These are phyloP conservation scores for Xenops minutus DNA, from an alignment of 2,797 vertebrate genomes.

Conservation along the genomic window DNA sequence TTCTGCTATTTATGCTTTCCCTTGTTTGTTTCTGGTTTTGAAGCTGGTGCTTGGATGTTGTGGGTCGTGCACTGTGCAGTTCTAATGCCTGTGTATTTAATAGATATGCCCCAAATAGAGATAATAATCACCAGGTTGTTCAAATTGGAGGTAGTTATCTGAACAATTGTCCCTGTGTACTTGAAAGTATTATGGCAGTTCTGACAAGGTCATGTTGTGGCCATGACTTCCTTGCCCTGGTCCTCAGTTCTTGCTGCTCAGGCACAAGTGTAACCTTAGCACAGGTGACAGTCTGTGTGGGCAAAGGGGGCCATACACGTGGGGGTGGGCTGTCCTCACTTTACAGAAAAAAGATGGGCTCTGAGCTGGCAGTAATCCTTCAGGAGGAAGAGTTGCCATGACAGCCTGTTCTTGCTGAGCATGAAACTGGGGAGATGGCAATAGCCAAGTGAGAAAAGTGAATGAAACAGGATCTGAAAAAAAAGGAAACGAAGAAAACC, in stretches of 20 bases:
- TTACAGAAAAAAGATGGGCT: not conserved
- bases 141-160: not conserved
- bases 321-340: not conserved
- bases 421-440: not conserved
- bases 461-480: not conserved
- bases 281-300: not conserved
- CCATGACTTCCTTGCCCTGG: not conserved
- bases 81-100: not conserved
- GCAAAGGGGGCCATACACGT: accelerated
- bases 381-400: not conserved
- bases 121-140: not conserved
- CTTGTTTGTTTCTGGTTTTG: not conserved
- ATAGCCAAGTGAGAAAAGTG: not conserved
- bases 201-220: not conserved
- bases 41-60: not conserved
- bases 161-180: not conserved
- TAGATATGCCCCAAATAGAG: not conserved
- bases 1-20: not conserved
- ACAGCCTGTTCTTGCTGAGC: not conserved
- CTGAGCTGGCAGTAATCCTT: not conserved
- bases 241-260: not conserved
- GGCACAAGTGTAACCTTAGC: not conserved
- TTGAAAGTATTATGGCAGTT: not conserved
- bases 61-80: not conserved
- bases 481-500: not conserved